Conservation (phyloP, 1,140 invertebrate genomes). For the Hypsibius dujardini region DNA sequence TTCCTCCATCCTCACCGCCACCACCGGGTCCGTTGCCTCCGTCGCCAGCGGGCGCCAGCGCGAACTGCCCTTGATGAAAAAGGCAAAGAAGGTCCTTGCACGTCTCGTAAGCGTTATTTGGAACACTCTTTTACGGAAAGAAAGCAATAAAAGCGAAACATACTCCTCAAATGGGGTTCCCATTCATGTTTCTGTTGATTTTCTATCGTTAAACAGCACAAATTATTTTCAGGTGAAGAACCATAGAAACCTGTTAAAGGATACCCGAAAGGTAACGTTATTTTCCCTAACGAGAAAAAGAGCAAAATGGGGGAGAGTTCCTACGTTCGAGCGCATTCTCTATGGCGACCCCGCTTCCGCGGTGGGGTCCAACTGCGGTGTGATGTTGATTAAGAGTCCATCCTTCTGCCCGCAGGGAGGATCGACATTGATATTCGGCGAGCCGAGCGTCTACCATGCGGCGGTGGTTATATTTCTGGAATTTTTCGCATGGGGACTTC, state of each 20-base stretch:
- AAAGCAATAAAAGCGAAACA: no score
- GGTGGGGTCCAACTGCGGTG: background rate
- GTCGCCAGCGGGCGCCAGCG: no score
- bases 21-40: no score
- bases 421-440: constrained; percentile 40
- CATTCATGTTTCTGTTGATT: background rate
- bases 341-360: background rate
- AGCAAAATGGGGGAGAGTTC: background rate
- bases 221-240: background rate
- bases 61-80: background rate
- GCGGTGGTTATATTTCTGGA: constrained; percentile 96
- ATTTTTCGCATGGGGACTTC: constrained; percentile 96
- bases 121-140: no score
- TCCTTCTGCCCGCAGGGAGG: constrained; percentile 11
- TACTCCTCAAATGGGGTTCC: background rate
- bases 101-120: background rate
- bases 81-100: background rate
- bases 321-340: background rate
- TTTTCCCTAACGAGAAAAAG: no score
- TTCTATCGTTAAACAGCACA: background rate
- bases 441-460: constrained; percentile 90
- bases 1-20: no score
- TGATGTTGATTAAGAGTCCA: background rate
- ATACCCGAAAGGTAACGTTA: constrained; percentile 6
- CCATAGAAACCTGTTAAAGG: constrained; percentile 11